Evolutionary conservation across 2,797 vertebrate genomes (phyloP).

Genomic region (Hypotaenidia philippensis): DNA sequence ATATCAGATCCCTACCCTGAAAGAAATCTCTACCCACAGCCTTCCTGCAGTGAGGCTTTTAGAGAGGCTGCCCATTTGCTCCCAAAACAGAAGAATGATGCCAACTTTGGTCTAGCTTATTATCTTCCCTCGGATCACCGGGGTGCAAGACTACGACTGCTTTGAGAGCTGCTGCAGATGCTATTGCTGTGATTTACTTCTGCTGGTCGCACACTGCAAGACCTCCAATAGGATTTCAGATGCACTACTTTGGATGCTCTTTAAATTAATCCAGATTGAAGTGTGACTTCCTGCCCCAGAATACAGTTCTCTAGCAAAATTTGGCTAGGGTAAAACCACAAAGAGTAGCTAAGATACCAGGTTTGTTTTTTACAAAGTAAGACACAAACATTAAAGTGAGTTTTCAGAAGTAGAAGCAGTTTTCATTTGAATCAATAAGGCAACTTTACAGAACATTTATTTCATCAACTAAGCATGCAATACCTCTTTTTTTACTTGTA

Average conservation of each 20-base stretch:
- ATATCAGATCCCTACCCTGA: background rate
- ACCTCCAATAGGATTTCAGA: background rate
- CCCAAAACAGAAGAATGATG: background rate
- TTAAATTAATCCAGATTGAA: background rate
- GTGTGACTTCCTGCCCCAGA: background rate
- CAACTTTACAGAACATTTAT: background rate
- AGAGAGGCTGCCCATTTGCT: background rate
- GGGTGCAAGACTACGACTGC: background rate
- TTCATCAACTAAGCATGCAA: background rate
- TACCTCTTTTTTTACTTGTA: background rate
- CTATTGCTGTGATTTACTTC: background rate
- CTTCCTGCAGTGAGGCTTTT: background rate
- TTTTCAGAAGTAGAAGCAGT: background rate
- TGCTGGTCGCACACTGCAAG: background rate
- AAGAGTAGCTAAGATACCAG: background rate
- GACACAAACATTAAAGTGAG: background rate
- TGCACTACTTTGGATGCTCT: background rate
- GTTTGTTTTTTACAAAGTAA: background rate
- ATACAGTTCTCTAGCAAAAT: background rate
- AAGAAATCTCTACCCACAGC: background rate
- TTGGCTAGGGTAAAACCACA: too few species aligned
- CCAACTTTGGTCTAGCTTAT: background rate
- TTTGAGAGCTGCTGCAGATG: background rate
- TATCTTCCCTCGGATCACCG: background rate
- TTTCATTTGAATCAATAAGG: background rate